Evolutionary conservation across 1,140 invertebrate species (phyloP), one percentile per base, ranked within the genome.

Genomic region (Lordiphosa clarofinis): DNA sequence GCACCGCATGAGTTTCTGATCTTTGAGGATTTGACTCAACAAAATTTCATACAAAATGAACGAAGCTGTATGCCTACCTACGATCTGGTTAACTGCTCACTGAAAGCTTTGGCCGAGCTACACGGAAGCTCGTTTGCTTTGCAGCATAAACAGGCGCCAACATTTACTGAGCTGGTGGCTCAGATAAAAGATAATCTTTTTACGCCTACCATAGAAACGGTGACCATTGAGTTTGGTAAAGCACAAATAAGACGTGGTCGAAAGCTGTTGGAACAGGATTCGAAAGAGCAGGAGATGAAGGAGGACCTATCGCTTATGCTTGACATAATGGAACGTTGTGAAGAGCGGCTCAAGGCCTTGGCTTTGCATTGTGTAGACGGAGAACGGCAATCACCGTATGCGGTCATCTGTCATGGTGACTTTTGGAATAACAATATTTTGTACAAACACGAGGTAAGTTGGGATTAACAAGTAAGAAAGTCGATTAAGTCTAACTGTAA

Each of bases 371-470:
- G 68, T 21, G 78, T 81, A 1, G 40, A 76, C 43, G 78, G 78
- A 0, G 28, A 39, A 6, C 13, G 35, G 2, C 28, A 39, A 12
- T 44, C 61, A 3, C 76, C 81, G 2, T 55, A 86, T 52, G 44
- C 76, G 2, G 70, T 78, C 4, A 66, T 86, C 8, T 86, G 81
- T 50, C 81, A 86, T 13, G 81, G 81, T 2, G 81, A 86, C 31
- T 82, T 82, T 21, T 81, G 73, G 73, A 78, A 81, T 35, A 81
- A 81, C 28, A 84, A 86, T 35, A 78, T 86, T 15, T 49, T 81
- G 4, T 81, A 86, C 38, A 58, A 58, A 48, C 48, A 64, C 21
- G 60, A 86, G 61, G 79, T 73, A 52, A 62, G 60, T 4, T 3
- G 15, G 15, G 15, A 15, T 15, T 15, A 15, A 15, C 1, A 15